Evolutionary conservation across 2,888 invertebrate species (phyloP), one percentile per base, ranked within the genome.

Genomic region (Gymnosoma rotundatum): DNA sequence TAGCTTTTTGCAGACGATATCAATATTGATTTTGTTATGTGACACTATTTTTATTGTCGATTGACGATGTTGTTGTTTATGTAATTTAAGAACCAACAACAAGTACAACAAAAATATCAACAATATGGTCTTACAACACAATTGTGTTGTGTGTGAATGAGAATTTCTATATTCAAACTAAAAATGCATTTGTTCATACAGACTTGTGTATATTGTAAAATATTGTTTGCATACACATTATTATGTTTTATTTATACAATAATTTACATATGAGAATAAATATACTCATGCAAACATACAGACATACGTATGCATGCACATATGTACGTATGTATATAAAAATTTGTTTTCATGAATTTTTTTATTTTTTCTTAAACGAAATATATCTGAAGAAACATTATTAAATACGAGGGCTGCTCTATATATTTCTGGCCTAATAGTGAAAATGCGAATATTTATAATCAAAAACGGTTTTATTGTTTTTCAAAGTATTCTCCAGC

Each of bases 21-120:
- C 80, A 75, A 66, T 81, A 81, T 81, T 81, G 75, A 75, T 81
- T 70, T 58, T 81, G 75, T 81, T 75, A 81, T 81, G 56, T 81
- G 75, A 81, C 70, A 81, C 75, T 75, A 75, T 60, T 73, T 67
- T 20, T 67, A n/a, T 45, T 73, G 38, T 10, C 12, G 20, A n/a
- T 25, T 48, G 20, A 36, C 45, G 25, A 36, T 78, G n/a, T 66
- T 79, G 18, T n/a, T 72, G 56, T 69, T 64, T 20, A 70, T 70
- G 81, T 81, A 75, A 81, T 32, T 75, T 81, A 81, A 81, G 81
- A 81, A 81, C 64, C 25, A 70, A 58, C 75, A 81, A 70, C 75
- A 70, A 81, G 63, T 64, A 58, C 56, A 75, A 74, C 54, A 74
- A 58, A 74, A 58, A 80, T 75, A 63, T 18, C 63, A 75, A 70